Percentiles rank a stretch among this genome's conserved stretches.
phyloP scores from a whole-genome alignment of 2,888 invertebrate genomes.

The Pterobdella sp. region DNA sequence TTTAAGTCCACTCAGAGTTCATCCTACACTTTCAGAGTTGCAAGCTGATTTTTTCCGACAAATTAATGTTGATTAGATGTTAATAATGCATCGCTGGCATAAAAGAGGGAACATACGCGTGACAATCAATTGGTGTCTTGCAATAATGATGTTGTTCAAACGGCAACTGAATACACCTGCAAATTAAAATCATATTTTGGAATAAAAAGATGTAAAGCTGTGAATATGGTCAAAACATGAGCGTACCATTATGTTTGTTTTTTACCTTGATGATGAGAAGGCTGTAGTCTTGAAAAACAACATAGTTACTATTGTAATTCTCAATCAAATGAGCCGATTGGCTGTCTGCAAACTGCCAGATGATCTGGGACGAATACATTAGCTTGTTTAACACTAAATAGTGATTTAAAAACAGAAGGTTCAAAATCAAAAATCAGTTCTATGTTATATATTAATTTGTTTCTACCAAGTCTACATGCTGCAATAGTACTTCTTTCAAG shows the following conservation, averaged over 20 bases:
- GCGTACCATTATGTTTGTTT: slow-evolving; percentile 22
- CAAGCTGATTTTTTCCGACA: background rate
- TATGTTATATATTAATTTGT: too few species aligned
- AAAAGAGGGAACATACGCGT: slow-evolving; percentile 17
- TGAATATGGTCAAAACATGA: background rate
- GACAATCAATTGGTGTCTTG: slow-evolving; percentile 29
- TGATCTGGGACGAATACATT: slow-evolving; percentile 13
- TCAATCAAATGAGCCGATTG: slow-evolving; percentile 25
- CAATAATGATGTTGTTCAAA: slow-evolving; percentile 30
- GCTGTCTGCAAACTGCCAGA: slow-evolving; percentile 31
- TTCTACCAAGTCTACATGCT: background rate
- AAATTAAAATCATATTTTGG: background rate
- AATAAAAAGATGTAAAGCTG: background rate
- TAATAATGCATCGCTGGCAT: background rate
- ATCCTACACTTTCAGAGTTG: background rate
- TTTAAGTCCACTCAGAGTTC: too few species aligned
- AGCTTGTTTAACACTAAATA: background rate
- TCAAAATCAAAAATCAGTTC: background rate
- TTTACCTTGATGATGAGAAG: slow-evolving; percentile 26
- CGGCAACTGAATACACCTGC: slow-evolving; percentile 30
- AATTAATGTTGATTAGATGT: background rate
- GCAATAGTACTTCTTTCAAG: background rate
- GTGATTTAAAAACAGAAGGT: background rate
- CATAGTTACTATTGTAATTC: slow-evolving; percentile 25
- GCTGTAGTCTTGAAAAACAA: slow-evolving; percentile 28